Conservation (phyloP, 2,113 vertebrate genomes). For the Pygoscelis adeliae region DNA sequence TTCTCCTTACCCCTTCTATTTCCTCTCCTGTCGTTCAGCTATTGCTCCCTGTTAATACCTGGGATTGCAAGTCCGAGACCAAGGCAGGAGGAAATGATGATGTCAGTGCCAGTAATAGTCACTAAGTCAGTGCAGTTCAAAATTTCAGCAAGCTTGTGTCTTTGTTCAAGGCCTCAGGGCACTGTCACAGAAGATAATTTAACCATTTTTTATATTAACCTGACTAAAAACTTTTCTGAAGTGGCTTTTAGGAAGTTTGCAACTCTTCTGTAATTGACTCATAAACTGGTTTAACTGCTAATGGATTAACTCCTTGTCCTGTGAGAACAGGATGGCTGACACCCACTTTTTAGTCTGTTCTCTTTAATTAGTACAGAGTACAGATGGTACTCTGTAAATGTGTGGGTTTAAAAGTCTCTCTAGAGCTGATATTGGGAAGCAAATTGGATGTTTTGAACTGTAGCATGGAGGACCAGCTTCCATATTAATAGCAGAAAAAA, state of each 20-base stretch:
- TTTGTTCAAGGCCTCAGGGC: neutral
- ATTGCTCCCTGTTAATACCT: neutral
- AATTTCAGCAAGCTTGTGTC: neutral
- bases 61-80: neutral
- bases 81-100: neutral
- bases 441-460: neutral
- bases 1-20: neutral
- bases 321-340: neutral
- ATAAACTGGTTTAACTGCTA: neutral
- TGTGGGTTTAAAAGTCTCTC: neutral
- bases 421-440: neutral
- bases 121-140: neutral
- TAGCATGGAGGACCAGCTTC: neutral
- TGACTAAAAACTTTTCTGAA: neutral
- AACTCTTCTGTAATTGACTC: neutral
- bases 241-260: constrained; percentile 2
- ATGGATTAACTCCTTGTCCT: constrained; percentile 30
- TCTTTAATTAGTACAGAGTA: neutral
- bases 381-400: neutral
- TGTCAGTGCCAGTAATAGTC: neutral
- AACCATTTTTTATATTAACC: neutral
- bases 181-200: neutral
- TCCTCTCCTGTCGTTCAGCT: neutral
- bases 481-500: neutral
- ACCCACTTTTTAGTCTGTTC: neutral